These are phyloP conservation scores for Corythoichthys haematopterus DNA, from an alignment of 2,113 vertebrate genomes.

Conservation along the genomic window DNA sequence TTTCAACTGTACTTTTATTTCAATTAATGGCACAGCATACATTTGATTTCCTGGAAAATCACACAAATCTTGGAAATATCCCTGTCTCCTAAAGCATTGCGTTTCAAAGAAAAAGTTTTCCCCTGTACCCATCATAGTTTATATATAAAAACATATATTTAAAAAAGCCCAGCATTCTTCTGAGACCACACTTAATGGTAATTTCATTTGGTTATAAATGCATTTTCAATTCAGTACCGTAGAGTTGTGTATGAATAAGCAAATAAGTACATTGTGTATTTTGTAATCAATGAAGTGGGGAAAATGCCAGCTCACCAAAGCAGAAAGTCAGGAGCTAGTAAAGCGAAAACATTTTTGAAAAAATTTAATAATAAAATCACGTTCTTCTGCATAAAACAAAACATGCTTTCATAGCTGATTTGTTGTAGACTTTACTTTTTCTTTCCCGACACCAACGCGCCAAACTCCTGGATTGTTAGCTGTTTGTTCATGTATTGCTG, in stretches of 20 bases:
- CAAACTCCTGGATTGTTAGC: conserved; percentile 94
- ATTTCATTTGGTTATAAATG: conserved; percentile 4
- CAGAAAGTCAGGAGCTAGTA: conserved; percentile 15
- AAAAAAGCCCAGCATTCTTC: conserved; percentile 8
- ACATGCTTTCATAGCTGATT: not conserved
- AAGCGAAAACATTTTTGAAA: conserved; percentile 11
- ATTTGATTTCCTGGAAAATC: conserved; percentile 13
- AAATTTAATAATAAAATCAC: not conserved
- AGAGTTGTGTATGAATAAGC: conserved; percentile 19
- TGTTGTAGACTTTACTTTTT: conserved; percentile 20
- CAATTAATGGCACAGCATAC: conserved; percentile 23
- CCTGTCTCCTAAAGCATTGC: conserved; percentile 8
- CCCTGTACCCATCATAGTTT: conserved; percentile 23
- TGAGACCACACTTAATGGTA: conserved; percentile 8
- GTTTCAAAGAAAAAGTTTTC: conserved; percentile 14
- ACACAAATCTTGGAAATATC: conserved; percentile 26
- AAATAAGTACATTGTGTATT: conserved; percentile 49
- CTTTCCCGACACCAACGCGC: conserved; percentile 83
- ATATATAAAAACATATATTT: not conserved
- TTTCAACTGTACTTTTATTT: conserved; percentile 47
- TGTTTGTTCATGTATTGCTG: conserved; percentile 90
- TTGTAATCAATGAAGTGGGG: conserved; percentile 12
- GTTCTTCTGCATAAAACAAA: conserved; percentile 5
- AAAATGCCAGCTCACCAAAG: conserved; percentile 25
- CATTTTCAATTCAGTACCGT: conserved; percentile 15